These are phyloP conservation scores for Geococcyx californianus DNA, from an alignment of 2,113 vertebrate genomes.

Conservation along the genomic window DNA sequence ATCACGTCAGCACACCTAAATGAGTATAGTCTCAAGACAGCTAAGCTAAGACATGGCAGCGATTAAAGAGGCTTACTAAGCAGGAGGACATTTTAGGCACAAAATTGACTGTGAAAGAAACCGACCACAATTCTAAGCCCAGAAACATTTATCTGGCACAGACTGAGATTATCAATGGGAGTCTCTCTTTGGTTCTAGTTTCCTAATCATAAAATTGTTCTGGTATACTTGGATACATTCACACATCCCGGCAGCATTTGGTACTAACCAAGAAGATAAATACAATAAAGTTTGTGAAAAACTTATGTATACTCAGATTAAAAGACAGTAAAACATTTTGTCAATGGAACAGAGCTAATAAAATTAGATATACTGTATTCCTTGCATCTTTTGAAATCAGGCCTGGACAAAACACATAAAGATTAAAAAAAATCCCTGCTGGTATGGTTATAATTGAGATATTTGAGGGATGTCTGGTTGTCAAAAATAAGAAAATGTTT, in stretches of 20 bases:
- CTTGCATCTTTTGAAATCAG: not conserved
- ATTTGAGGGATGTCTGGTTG: not conserved
- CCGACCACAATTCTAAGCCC: not conserved
- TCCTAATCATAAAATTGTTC: not conserved
- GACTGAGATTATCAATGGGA: not conserved
- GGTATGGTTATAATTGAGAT: not conserved
- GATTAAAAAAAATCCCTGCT: not conserved
- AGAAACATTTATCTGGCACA: not conserved
- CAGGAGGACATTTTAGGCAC: not conserved
- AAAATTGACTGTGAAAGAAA: not conserved
- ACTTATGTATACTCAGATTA: not conserved
- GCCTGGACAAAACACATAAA: not conserved
- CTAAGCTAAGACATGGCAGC: not conserved
- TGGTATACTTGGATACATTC: not conserved
- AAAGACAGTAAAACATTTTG: not conserved
- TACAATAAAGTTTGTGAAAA: not conserved
- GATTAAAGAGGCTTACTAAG: not conserved
- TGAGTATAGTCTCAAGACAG: not conserved
- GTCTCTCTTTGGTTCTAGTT: not conserved
- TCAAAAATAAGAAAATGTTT: not conserved
- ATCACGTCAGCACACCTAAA: not conserved
- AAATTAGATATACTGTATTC: not conserved
- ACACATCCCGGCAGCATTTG: not conserved
- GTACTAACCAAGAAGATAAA: not conserved
- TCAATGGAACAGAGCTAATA: not conserved